phyloP scores from a whole-genome alignment of 2,797 vertebrate species.

The Vireo griseus region DNA sequence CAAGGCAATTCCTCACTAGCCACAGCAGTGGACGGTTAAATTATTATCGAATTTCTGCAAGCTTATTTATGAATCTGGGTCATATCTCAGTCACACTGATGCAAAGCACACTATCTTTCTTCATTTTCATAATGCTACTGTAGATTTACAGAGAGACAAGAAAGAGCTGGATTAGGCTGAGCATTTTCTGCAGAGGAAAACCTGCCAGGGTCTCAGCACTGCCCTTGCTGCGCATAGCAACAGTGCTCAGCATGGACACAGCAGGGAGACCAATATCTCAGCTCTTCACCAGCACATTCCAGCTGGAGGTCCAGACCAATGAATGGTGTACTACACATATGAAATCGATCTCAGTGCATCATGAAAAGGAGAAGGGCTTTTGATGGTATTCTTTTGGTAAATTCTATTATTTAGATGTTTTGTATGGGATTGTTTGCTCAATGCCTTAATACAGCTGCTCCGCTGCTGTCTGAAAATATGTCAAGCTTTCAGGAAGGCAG shows the following conservation, averaged over 20 bases:
- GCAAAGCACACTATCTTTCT: not conserved
- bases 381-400: not conserved
- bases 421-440: not conserved
- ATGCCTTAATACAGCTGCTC: not conserved
- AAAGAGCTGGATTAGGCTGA: not conserved
- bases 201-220: not conserved
- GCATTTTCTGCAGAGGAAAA: not conserved
- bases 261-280: not conserved
- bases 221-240: not conserved
- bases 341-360: not conserved
- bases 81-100: not conserved
- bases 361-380: not conserved
- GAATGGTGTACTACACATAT: not conserved
- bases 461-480: constrained; percentile 3
- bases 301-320: not conserved
- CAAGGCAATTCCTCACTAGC: not conserved
- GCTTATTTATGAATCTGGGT: not conserved
- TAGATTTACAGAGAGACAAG: not conserved
- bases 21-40: not conserved
- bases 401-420: not conserved
- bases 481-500: not conserved
- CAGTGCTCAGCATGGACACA: not conserved
- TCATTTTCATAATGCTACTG: not conserved
- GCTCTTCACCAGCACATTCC: not conserved
- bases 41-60: not conserved